phyloP scores from a whole-genome alignment of 2,797 vertebrate species.

The Myoxocephalus aenaeus region DNA sequence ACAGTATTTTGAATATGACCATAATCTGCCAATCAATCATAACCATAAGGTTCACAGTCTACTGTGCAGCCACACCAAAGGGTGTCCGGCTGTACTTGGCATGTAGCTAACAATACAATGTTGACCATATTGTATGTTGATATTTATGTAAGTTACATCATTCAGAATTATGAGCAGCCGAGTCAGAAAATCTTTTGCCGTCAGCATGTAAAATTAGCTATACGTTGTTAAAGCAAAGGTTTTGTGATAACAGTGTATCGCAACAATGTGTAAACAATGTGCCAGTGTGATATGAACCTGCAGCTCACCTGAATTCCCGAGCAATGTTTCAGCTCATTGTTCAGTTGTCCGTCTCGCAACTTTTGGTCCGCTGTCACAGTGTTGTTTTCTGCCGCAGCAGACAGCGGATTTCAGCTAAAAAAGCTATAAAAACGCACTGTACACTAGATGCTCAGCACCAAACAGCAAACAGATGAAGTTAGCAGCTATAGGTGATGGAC shows the following conservation, averaged over 20 bases:
- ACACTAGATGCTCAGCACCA: background rate
- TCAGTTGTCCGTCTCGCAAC: background rate
- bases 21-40: conserved; percentile 24
- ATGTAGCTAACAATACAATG: background rate
- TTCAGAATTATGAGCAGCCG: background rate
- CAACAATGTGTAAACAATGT: background rate
- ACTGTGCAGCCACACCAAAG: no score
- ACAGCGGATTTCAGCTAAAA: background rate
- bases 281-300: background rate
- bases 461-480: no score
- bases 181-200: background rate
- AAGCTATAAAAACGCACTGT: background rate
- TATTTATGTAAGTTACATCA: background rate
- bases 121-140: background rate
- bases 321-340: background rate
- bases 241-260: background rate
- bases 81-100: background rate
- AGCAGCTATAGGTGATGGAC: background rate
- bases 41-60: background rate
- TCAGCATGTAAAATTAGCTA: background rate
- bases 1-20: conserved; percentile 8
- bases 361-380: background rate
- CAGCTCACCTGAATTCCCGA: background rate
- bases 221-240: background rate
- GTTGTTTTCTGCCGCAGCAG: background rate